Percentiles rank a stretch among this genome's conserved stretches.
phyloP scores from a whole-genome alignment of 2,113 vertebrate genomes.

The Ceyx cyanopectus region DNA sequence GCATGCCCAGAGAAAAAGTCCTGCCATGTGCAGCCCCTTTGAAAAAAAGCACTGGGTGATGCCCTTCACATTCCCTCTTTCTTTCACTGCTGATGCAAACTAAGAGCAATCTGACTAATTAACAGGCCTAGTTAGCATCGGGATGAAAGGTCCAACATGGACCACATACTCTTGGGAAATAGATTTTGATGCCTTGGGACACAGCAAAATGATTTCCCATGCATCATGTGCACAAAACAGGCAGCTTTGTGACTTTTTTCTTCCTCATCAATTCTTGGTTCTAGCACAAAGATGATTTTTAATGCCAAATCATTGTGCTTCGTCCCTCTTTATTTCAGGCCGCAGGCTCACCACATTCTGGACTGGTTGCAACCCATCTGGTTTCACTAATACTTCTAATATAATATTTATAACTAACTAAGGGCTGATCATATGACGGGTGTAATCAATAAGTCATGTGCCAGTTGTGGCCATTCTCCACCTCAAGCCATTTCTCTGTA shows the following conservation, averaged over 20 bases:
- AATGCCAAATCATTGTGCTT: conserved; percentile 68
- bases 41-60: fast-evolving
- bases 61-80: neutral
- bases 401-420: conserved; percentile 62
- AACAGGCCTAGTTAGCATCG: neutral
- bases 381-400: conserved; percentile 67
- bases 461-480: conserved; percentile 19
- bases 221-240: neutral
- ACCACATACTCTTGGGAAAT: neutral
- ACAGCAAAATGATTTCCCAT: neutral
- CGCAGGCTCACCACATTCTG: conserved; percentile 60
- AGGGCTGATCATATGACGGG: conserved; percentile 37
- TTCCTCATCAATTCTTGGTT: conserved; percentile 5
- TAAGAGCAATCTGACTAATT: neutral
- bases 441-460: conserved; percentile 57
- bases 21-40: neutral
- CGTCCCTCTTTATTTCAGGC: conserved; percentile 60
- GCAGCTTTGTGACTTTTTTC: neutral
- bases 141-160: neutral
- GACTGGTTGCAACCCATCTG: conserved; percentile 65
- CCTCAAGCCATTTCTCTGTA: neutral
- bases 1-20: neutral
- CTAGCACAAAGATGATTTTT: conserved; percentile 34
- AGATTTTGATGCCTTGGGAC: neutral
- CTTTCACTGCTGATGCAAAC: neutral